Evolutionary conservation across 2,113 vertebrate species (phyloP).

Genomic region (Ophiodon elongatus): DNA sequence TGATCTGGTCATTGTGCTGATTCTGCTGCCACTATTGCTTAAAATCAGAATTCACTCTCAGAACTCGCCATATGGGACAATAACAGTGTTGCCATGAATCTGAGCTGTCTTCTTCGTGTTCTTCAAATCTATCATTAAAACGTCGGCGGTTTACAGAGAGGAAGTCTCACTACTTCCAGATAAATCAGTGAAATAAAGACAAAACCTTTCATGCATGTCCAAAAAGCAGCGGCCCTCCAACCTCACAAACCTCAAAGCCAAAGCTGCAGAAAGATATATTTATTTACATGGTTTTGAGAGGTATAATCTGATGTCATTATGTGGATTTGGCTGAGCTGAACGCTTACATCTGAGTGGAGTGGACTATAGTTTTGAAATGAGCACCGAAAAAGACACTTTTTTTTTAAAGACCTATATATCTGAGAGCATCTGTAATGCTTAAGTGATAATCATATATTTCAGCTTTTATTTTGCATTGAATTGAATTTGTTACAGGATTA

Average conservation of each 20-base stretch:
- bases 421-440: slow-evolving; percentile 11
- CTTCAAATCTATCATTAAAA: slow-evolving; percentile 66
- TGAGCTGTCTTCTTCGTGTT: slow-evolving; percentile 40
- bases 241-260: slow-evolving; percentile 69
- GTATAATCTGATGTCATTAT: slow-evolving; percentile 76
- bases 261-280: slow-evolving; percentile 72
- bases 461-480: slow-evolving; percentile 29
- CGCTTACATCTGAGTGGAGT: slow-evolving; percentile 40
- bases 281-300: slow-evolving; percentile 75
- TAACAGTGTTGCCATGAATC: slow-evolving; percentile 8
- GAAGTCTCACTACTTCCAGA: slow-evolving; percentile 66
- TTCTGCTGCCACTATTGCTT: slow-evolving; percentile 29
- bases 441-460: slow-evolving; percentile 39
- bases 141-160: slow-evolving; percentile 59
- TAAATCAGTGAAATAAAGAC: slow-evolving; percentile 68
- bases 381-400: slow-evolving; percentile 27
- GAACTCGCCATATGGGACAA: slow-evolving; percentile 31
- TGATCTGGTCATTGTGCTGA: slow-evolving; percentile 23
- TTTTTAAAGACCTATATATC: not conserved
- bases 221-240: slow-evolving; percentile 55
- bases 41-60: slow-evolving; percentile 37
- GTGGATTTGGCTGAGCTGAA: slow-evolving; percentile 70
- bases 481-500: slow-evolving; percentile 27
- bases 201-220: slow-evolving; percentile 68
- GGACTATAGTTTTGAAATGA: slow-evolving; percentile 54